Percentiles rank a stretch among this genome's conserved stretches.
These are phyloP conservation scores for Zosterops hypoxanthus DNA, from an alignment of 2,113 vertebrate species.

Conservation along the genomic window DNA sequence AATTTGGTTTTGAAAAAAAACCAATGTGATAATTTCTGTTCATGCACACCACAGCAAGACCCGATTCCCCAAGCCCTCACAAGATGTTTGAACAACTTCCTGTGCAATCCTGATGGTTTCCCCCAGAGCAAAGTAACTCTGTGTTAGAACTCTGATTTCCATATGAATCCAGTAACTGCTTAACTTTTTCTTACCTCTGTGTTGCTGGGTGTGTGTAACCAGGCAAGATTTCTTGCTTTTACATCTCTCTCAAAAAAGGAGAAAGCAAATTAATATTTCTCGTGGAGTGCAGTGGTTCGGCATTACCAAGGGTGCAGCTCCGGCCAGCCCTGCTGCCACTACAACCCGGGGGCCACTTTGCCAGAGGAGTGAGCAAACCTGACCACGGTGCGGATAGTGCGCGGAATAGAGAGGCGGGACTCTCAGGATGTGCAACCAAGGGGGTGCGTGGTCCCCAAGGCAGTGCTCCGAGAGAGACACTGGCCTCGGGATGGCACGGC, in stretches of 20 bases:
- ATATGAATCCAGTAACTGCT: background rate
- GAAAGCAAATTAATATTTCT: background rate
- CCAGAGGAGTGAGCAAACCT: too few relatives aligned
- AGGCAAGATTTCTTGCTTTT: background rate
- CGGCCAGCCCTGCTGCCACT: too few relatives aligned
- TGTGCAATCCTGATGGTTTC: background rate
- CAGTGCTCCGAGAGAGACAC: too few relatives aligned
- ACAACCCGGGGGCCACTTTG: too few relatives aligned
- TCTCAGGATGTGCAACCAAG: too few relatives aligned
- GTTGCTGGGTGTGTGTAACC: background rate
- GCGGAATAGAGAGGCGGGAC: too few relatives aligned
- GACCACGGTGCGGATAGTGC: too few relatives aligned
- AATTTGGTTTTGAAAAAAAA: too few relatives aligned
- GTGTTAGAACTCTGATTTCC: background rate
- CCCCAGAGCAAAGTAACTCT: background rate
- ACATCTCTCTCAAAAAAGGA: fast-evolving
- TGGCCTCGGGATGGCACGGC: too few relatives aligned
- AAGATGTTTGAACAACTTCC: background rate
- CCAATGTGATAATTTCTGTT: background rate
- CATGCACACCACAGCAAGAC: fast-evolving
- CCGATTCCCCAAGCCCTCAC: background rate
- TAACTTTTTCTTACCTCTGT: background rate
- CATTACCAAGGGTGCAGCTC: too few relatives aligned
- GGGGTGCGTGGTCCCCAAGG: too few relatives aligned
- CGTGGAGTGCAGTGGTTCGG: too few relatives aligned